Conservation (phyloP, 2,797 vertebrate genomes). For the Malurus splendens region DNA sequence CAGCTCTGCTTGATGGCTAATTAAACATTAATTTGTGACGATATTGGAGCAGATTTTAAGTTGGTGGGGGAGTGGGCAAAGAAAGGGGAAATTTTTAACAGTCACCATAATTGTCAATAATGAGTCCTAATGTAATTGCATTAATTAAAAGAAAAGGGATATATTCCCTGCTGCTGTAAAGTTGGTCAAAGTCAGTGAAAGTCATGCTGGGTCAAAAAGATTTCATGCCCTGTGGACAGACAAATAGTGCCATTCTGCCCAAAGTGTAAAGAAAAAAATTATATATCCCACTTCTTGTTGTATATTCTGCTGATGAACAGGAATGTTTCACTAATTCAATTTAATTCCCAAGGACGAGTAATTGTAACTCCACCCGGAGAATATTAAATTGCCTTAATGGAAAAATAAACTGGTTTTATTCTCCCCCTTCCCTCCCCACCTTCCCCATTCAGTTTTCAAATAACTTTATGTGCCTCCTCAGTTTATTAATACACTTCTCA, state of each 20-base stretch:
- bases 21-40: constrained; percentile 45
- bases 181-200: background rate
- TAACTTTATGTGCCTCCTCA: constrained; percentile 25
- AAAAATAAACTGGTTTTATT: constrained; percentile 51
- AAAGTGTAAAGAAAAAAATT: background rate
- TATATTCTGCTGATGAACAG: constrained; percentile 4
- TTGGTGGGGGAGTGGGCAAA: background rate
- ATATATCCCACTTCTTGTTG: background rate
- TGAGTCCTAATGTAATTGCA: constrained; percentile 32
- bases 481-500: constrained; percentile 49
- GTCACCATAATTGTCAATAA: constrained; percentile 48
- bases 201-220: background rate
- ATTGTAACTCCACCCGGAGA: background rate
- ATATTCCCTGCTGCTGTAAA: constrained; percentile 8
- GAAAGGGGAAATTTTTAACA: constrained; percentile 30
- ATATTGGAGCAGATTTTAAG: constrained; percentile 42
- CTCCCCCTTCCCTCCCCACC: background rate
- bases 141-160: constrained; percentile 44
- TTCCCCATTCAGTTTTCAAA: constrained; percentile 31
- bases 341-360: constrained; percentile 34
- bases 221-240: background rate
- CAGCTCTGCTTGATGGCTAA: constrained; percentile 48
- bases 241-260: background rate
- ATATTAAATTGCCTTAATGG: constrained; percentile 48
- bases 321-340: constrained; percentile 15